A percentile compares a stretch with the other conserved stretches of the same genome.
Evolutionary conservation across 2,797 vertebrate species (phyloP).

Genomic region (Urophycis tenuis): DNA sequence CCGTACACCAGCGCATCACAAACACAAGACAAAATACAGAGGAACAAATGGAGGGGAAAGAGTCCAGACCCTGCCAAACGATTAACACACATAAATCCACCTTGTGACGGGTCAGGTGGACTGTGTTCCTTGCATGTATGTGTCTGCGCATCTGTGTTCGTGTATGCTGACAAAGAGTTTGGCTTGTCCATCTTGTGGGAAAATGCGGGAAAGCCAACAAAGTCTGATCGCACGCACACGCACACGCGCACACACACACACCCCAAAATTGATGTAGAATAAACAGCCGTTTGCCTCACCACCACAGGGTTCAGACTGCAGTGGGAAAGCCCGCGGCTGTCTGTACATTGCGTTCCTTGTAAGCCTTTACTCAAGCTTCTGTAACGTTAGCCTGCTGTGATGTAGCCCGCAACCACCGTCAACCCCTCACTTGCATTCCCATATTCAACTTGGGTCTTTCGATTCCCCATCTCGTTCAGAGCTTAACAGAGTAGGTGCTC

Average conservation of each 20-base stretch:
- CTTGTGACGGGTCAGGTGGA: not conserved
- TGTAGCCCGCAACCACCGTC: not conserved
- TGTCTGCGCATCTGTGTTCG: not conserved
- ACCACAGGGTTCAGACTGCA: constrained; percentile 2
- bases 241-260: constrained; percentile 20
- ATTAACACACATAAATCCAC: not conserved
- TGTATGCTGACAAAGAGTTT: constrained; percentile 11
- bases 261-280: constrained; percentile 31
- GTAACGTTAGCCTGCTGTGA: not conserved
- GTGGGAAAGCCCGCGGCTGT: constrained; percentile 51
- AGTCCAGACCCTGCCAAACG: not conserved
- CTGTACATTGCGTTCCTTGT: constrained; percentile 58
- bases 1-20: constrained; percentile 18
- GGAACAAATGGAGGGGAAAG: constrained; percentile 19
- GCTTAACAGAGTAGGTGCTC: not conserved
- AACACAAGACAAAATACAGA: constrained; percentile 6
- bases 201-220: constrained; percentile 34
- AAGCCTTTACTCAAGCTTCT: constrained; percentile 24
- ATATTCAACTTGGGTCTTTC: not conserved
- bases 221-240: constrained; percentile 49
- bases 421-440: not conserved
- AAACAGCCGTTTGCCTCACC: constrained; percentile 37
- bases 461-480: not conserved
- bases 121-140: not conserved
- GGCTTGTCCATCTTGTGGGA: constrained; percentile 44